These are phyloP conservation scores for Pan paniscus DNA, from an alignment of 2,113 vertebrate species.

Conservation along the genomic window DNA sequence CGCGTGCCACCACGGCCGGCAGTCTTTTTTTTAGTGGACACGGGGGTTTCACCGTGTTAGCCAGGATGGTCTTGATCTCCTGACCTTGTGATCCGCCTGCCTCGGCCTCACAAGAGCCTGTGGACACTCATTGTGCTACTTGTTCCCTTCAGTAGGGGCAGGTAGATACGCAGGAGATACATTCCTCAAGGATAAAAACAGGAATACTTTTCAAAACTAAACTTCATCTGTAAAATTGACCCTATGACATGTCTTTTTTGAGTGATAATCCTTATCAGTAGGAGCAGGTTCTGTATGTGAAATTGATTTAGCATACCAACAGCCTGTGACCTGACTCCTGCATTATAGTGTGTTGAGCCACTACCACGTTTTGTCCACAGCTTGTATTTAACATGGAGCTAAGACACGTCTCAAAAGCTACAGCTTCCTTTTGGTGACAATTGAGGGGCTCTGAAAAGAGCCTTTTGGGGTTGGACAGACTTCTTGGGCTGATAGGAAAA, in stretches of 20 bases:
- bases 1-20: too few relatives aligned
- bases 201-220: background rate
- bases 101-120: too few relatives aligned
- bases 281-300: too few relatives aligned
- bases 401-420: background rate
- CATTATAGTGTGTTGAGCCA: too few relatives aligned
- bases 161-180: fast-evolving
- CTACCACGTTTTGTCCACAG: too few relatives aligned
- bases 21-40: too few relatives aligned
- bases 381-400: fast-evolving
- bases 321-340: background rate
- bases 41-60: too few relatives aligned
- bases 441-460: slow-evolving; percentile 85
- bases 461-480: background rate
- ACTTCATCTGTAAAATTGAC: background rate
- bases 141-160: fast-evolving
- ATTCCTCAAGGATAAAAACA: fast-evolving
- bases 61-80: too few relatives aligned
- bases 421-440: background rate
- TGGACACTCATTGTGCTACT: fast-evolving
- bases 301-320: fast-evolving
- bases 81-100: too few relatives aligned
- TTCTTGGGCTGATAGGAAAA: fast-evolving
- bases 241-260: background rate
- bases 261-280: background rate